A percentile compares a stretch with the other conserved stretches of the same genome.
Evolutionary conservation across 1,140 invertebrate species (phyloP).

Genomic region (Dendroctonus ponderosae): DNA sequence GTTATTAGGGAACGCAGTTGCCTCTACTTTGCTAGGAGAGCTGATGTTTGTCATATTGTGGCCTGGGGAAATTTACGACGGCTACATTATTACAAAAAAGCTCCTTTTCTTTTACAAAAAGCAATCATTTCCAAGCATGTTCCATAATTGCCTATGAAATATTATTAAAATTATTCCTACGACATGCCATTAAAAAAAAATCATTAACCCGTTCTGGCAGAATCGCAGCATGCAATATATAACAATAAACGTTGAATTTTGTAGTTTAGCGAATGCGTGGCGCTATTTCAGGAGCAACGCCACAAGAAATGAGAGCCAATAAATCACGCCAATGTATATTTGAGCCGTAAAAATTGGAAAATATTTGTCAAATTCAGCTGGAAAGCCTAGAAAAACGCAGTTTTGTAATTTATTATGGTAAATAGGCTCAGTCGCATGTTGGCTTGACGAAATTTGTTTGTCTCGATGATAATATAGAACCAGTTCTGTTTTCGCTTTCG

Average conservation of each 20-base stretch:
- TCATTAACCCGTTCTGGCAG: too few relatives aligned
- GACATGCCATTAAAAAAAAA: too few relatives aligned
- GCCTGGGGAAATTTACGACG: too few relatives aligned
- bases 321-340: conserved; percentile 30
- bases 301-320: conserved; percentile 28
- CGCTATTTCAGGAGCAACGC: conserved; percentile 25
- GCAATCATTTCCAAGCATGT: too few relatives aligned
- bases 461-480: neutral
- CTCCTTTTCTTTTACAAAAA: too few relatives aligned
- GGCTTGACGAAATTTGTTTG: too few relatives aligned
- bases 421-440: conserved; percentile 4
- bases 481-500: conserved; percentile 1
- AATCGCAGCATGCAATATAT: conserved; percentile 10
- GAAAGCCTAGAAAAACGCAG: conserved; percentile 21
- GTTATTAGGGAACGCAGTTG: neutral
- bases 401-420: conserved; percentile 21
- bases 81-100: too few relatives aligned
- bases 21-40: too few relatives aligned
- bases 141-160: too few relatives aligned
- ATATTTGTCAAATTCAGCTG: conserved; percentile 30
- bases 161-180: too few relatives aligned
- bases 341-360: conserved; percentile 32
- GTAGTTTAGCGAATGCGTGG: conserved; percentile 27
- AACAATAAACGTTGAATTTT: conserved; percentile 21
- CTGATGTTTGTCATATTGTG: too few relatives aligned